Conservation (phyloP, 2,797 vertebrate species). For the Leptatherina wallacei region DNA sequence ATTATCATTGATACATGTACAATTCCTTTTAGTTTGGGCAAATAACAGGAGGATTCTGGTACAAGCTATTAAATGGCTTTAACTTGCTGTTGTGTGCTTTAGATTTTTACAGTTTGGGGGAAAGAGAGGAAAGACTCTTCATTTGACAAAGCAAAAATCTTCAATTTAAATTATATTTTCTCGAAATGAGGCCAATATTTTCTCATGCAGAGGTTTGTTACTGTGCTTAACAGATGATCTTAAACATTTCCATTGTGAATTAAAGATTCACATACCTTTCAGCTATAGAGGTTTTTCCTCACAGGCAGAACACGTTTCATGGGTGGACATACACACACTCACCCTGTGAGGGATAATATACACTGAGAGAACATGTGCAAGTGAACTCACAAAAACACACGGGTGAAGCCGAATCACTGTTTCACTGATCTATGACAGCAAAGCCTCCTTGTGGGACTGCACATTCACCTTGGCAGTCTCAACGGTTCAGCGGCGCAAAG, state of each 20-base stretch:
- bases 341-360: conserved; percentile 46
- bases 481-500: conserved; percentile 88
- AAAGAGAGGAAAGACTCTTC: background rate
- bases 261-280: conserved; percentile 6
- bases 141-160: conserved; percentile 12
- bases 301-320: conserved; percentile 56
- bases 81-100: conserved; percentile 81
- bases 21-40: conserved; percentile 91
- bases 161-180: conserved; percentile 15
- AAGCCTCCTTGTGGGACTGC: conserved; percentile 86
- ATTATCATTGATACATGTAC: conserved; percentile 86
- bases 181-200: conserved; percentile 4
- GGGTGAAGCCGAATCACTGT: conserved; percentile 77
- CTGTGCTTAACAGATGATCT: no score
- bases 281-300: conserved; percentile 45
- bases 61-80: conserved; percentile 89
- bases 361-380: conserved; percentile 64
- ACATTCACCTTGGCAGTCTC: conserved; percentile 88
- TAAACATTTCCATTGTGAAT: background rate
- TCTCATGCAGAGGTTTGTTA: background rate
- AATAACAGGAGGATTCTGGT: conserved; percentile 91
- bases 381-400: conserved; percentile 69
- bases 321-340: conserved; percentile 9
- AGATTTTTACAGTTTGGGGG: conserved; percentile 26
- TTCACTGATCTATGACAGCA: conserved; percentile 87